Percentiles rank a stretch among this genome's conserved stretches.
Evolutionary conservation across 2,888 invertebrate genomes (phyloP).

Genomic region (Schizaphis graminum): DNA sequence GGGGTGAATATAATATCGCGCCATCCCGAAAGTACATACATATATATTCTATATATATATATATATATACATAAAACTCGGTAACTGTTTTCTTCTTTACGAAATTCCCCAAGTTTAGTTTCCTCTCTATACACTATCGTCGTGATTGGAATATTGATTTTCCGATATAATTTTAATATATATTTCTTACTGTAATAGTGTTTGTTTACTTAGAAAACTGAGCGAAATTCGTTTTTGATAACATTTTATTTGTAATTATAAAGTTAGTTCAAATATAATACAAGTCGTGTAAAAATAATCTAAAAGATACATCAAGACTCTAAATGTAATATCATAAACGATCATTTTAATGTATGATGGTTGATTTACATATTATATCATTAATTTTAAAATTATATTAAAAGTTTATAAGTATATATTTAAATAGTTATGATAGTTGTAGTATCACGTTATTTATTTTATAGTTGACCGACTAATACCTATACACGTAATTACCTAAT

Average conservation of each 20-base stretch:
- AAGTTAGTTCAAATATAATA: background rate
- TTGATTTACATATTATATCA: background rate
- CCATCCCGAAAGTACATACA: background rate
- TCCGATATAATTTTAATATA: background rate
- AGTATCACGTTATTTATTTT: background rate
- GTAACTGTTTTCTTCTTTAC: conserved; percentile 12
- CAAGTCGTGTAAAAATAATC: background rate
- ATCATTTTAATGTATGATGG: background rate
- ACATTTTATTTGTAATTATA: background rate
- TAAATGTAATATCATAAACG: background rate
- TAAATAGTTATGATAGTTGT: background rate
- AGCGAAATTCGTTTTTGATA: background rate
- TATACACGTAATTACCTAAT: background rate
- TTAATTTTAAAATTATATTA: background rate
- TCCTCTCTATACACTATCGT: background rate
- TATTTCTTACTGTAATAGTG: background rate
- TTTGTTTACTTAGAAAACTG: background rate
- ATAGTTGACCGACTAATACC: background rate
- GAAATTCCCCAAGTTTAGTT: conserved; percentile 17
- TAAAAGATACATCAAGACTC: background rate
- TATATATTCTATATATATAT: too few relatives aligned
- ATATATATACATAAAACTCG: too few relatives aligned
- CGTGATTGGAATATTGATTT: conserved; percentile 50
- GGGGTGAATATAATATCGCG: background rate
- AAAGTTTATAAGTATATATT: background rate